phyloP scores from a whole-genome alignment of 2,888 invertebrate species.

The Macaria notata region DNA sequence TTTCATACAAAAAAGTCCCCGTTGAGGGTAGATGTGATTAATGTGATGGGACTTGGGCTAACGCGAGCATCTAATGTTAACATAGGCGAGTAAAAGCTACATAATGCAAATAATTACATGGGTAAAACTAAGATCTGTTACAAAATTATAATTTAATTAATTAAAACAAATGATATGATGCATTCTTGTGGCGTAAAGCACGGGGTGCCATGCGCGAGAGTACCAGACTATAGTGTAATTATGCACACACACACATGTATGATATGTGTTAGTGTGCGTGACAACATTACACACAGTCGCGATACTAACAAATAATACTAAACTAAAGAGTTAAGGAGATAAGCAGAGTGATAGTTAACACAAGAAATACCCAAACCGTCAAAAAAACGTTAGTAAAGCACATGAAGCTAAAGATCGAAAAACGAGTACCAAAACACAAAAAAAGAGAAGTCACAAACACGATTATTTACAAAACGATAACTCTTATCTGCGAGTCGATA shows the following conservation, averaged over 20 bases:
- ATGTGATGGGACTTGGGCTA: conserved; percentile 55
- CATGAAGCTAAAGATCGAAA: conserved; percentile 33
- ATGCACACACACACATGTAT: conserved; percentile 18
- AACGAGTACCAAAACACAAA: conserved; percentile 11
- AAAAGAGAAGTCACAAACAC: conserved; percentile 28
- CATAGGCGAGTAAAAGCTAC: conserved; percentile 49
- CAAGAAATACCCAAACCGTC: conserved; percentile 38
- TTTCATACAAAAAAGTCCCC: conserved; percentile 81
- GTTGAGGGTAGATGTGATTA: conserved; percentile 51
- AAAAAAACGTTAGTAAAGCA: conserved; percentile 37
- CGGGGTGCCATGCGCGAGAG: conserved; percentile 61
- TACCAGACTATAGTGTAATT: conserved; percentile 23
- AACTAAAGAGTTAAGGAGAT: conserved; percentile 55
- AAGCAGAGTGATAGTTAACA: conserved; percentile 42
- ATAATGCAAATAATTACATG: conserved; percentile 56
- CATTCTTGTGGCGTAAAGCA: conserved; percentile 76
- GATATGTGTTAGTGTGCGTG: conserved; percentile 15
- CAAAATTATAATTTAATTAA: conserved; percentile 61
- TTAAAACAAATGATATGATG: conserved; percentile 83
- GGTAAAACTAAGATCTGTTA: conserved; percentile 65
- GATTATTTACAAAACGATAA: conserved; percentile 34
- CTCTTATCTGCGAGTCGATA: conserved; percentile 24
- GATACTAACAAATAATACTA: conserved; percentile 54
- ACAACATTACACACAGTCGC: conserved; percentile 41
- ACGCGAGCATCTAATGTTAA: conserved; percentile 5